A percentile compares a stretch with the other conserved stretches of the same genome.
Conservation (phyloP, 2,113 vertebrate genomes). For the Ammodytes dubius region DNA sequence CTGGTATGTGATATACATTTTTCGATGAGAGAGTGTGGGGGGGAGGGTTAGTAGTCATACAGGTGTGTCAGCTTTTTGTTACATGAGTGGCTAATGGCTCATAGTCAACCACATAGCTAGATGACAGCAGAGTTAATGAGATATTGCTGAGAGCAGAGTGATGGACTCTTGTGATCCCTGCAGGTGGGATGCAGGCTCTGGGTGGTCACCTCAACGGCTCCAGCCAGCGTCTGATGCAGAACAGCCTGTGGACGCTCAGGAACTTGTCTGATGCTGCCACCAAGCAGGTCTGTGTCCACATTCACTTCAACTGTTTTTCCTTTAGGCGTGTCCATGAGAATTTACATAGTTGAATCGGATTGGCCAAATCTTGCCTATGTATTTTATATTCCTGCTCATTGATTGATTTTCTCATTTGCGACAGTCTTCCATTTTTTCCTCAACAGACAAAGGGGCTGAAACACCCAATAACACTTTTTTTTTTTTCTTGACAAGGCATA, state of each 20-base stretch:
- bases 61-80: conserved; percentile 48
- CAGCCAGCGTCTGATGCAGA: conserved; percentile 92
- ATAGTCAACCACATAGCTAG: not conserved
- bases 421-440: too few species aligned
- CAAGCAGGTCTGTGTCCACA: conserved; percentile 88
- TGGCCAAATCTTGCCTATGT: too few species aligned
- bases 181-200: conserved; percentile 96
- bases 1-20: conserved; percentile 87
- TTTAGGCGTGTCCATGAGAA: too few species aligned
- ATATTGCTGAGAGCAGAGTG: conserved; percentile 33
- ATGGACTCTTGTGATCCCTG: conserved; percentile 15
- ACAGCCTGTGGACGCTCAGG: conserved; percentile 96
- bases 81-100: conserved; percentile 3
- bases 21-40: conserved; percentile 20
- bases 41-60: conserved; percentile 43
- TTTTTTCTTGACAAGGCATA: too few species aligned
- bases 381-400: too few species aligned
- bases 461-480: too few species aligned
- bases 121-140: conserved; percentile 23
- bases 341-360: too few species aligned
- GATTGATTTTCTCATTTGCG: too few species aligned
- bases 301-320: not conserved
- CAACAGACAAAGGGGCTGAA: too few species aligned
- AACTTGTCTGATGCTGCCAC: conserved; percentile 97
- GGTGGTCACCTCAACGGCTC: conserved; percentile 92